Evolutionary conservation across 2,888 invertebrate species (phyloP).

Genomic region (Xanthorhoe designata): DNA sequence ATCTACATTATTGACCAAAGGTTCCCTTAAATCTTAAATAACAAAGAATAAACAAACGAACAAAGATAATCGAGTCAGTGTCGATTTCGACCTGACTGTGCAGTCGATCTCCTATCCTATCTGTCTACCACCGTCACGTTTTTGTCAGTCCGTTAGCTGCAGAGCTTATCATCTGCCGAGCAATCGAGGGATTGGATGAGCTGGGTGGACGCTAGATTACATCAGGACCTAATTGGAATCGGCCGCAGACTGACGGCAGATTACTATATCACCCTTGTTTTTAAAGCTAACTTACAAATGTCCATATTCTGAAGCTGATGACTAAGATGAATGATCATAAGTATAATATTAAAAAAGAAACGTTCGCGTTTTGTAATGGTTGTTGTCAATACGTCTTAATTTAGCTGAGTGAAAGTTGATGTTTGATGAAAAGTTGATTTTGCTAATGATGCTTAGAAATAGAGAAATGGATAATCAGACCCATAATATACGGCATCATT

Average conservation of each 20-base stretch:
- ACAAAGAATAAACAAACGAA: background rate
- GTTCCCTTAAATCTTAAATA: no score
- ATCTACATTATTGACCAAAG: no score
- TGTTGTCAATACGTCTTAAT: background rate
- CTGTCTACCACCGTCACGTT: slow-evolving; percentile 58
- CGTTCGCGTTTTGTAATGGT: background rate
- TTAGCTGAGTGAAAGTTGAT: background rate
- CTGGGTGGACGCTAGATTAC: slow-evolving; percentile 39
- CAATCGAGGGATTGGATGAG: slow-evolving; percentile 28
- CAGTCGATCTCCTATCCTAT: slow-evolving; percentile 48
- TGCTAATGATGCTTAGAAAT: slow-evolving; percentile 21
- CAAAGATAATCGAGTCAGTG: background rate
- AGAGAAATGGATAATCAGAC: slow-evolving; percentile 26
- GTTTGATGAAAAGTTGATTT: background rate
- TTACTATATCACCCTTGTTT: background rate
- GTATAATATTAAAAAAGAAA: background rate
- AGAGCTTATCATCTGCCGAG: slow-evolving; percentile 36
- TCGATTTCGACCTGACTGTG: background rate
- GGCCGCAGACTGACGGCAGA: slow-evolving; percentile 19
- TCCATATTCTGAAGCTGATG: background rate
- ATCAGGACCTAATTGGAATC: slow-evolving; percentile 30
- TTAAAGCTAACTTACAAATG: background rate
- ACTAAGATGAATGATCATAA: background rate
- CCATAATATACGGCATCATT: slow-evolving; percentile 27
- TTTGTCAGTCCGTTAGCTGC: slow-evolving; percentile 48